A percentile compares a stretch with the other conserved stretches of the same genome.
Evolutionary conservation across 2,888 invertebrate species (phyloP).

Genomic region (Fabriciana adippe): DNA sequence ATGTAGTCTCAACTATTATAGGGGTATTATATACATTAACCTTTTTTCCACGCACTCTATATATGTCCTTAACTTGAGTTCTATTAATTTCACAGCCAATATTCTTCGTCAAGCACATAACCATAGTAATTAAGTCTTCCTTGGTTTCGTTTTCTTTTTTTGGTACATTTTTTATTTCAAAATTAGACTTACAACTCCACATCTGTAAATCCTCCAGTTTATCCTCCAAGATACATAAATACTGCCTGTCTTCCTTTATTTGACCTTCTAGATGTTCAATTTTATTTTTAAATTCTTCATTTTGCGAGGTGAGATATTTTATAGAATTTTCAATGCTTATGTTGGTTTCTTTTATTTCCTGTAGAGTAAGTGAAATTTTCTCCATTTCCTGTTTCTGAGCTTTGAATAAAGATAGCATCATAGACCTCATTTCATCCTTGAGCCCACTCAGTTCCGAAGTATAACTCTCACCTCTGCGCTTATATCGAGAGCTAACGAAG

Average conservation of each 20-base stretch:
- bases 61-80: constrained; percentile 36
- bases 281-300: constrained; percentile 35
- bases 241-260: constrained; percentile 27
- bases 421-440: constrained; percentile 26
- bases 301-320: constrained; percentile 27
- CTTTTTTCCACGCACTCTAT: constrained; percentile 7
- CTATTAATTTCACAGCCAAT: constrained; percentile 24
- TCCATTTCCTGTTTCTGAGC: constrained; percentile 10
- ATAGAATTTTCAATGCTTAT: constrained; percentile 36
- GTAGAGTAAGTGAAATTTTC: constrained; percentile 18
- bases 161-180: constrained; percentile 39
- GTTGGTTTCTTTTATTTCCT: constrained; percentile 33
- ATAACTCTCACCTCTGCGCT: constrained; percentile 9
- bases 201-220: constrained; percentile 37
- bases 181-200: constrained; percentile 26
- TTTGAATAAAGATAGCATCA: constrained; percentile 18
- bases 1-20: constrained; percentile 38
- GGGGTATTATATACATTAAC: constrained; percentile 18
- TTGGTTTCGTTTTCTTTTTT: constrained; percentile 31
- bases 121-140: constrained; percentile 34
- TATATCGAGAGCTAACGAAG: constrained; percentile 11
- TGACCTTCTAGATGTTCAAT: constrained; percentile 24
- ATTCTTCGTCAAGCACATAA: constrained; percentile 23
- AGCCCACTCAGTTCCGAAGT: constrained; percentile 15
- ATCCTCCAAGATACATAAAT: constrained; percentile 32